Percentiles rank a stretch among this genome's conserved stretches.
These are phyloP conservation scores for Delphinapterus leucas DNA, from an alignment of 2,113 vertebrate species.

Conservation along the genomic window DNA sequence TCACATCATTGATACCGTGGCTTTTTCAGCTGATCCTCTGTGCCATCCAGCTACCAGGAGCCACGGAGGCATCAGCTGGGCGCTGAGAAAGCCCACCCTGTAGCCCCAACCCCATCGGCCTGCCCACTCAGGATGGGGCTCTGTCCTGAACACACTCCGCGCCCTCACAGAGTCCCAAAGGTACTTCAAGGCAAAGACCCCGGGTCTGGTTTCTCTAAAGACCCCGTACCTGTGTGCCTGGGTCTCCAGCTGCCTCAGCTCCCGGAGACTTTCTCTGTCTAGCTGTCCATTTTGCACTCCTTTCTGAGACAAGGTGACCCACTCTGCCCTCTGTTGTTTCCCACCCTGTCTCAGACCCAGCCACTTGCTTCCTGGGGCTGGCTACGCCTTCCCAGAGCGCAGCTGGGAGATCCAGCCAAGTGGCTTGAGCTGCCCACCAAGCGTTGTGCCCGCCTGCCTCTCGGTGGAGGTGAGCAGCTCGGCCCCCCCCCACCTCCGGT, in stretches of 20 bases:
- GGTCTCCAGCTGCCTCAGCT: neutral
- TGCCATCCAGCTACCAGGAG: neutral
- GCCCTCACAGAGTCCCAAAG: neutral
- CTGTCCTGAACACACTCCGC: accelerated
- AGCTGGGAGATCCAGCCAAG: neutral
- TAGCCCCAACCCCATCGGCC: accelerated
- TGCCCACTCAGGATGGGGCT: neutral
- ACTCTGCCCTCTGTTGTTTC: neutral
- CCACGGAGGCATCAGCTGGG: accelerated
- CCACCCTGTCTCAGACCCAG: neutral
- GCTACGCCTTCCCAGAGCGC: neutral
- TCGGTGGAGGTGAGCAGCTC: neutral
- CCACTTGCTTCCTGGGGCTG: neutral
- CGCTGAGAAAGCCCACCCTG: neutral
- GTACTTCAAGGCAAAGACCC: neutral
- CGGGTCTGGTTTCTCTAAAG: neutral
- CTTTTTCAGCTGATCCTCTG: neutral
- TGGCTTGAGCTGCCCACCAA: neutral
- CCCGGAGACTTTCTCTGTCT: neutral
- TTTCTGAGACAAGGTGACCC: neutral
- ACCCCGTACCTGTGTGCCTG: neutral
- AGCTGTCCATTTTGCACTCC: neutral
- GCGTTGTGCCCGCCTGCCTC: neutral
- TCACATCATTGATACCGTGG: accelerated
- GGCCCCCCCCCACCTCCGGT: neutral